Evolutionary conservation across 92 coral and sea anemone genomes (phyloP), one percentile per base, ranked within the genome.

Genomic region (Epizoanthus rinbou): DNA sequence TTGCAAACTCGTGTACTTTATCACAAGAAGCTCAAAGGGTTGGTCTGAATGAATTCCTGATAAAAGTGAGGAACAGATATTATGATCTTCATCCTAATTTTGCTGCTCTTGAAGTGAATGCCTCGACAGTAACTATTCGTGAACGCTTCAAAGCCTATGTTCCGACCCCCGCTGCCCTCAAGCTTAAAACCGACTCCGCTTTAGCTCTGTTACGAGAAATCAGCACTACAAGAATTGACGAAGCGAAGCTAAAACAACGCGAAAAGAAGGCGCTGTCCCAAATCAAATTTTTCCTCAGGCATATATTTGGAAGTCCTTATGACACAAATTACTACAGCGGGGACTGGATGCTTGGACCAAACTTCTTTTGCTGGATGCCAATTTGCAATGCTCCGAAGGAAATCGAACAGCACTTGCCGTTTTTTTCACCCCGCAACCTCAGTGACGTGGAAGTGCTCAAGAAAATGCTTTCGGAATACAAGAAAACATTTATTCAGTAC

Each of bases 331-430:
- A 93, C 62, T 93, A 93, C 75, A 81, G 83, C 0, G 98, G 88
- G 2, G 98, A 90, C 6, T 93, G 98, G 98, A 88, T 93, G 92
- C n/a, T 93, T 63, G 98, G 98, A 16, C 98, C 98, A 1, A 93
- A 93, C 74, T 91, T 93, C 57, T 93, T 93, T 86, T 93, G 98
- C 13, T 89, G 91, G 92, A 94, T 86, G 57, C 91, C 93, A 5
- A 89, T 93, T 54, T 93, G 98, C 75, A 22, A 24, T 33, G 43
- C 91, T 0, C 93, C 90, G 3, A 84, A 50, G 22, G 88, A 86
- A 41, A 68, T 93, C 33, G 53, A 56, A 0, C 17, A 62, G 13
- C 89, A 88, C 45, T 57, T 93, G 68, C 81, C 75, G 1, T 67
- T 65, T 13, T 83, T 93, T 41, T 88, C 84, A 53, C 98, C 98